phyloP scores from a whole-genome alignment of 2,888 invertebrate genomes.

The Chrysomela aeneicollis region DNA sequence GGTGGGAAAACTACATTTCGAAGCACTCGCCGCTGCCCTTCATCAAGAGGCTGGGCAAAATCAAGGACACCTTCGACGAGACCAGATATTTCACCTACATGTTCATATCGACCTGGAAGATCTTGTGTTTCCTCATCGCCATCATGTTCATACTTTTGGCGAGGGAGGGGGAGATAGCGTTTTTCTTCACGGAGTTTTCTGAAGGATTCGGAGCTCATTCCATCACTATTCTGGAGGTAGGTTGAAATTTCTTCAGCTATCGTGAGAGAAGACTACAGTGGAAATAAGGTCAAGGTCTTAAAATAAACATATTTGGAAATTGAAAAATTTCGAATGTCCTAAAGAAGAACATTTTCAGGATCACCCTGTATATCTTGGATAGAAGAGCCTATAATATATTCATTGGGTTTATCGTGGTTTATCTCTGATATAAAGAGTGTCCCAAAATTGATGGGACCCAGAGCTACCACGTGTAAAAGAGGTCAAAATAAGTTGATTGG shows the following conservation, averaged over 20 bases:
- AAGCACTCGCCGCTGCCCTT: conserved; percentile 82
- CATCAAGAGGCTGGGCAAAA: conserved; percentile 76
- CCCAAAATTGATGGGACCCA: no score
- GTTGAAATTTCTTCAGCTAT: neutral
- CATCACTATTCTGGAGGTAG: conserved; percentile 78
- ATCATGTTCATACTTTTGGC: conserved; percentile 77
- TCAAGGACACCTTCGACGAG: conserved; percentile 80
- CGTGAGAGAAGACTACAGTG: no score
- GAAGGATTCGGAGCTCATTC: conserved; percentile 80
- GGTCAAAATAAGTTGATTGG: no score
- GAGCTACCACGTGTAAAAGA: no score
- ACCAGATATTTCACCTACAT: conserved; percentile 91
- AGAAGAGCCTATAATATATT: no score
- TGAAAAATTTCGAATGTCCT: no score
- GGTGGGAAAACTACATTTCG: conserved; percentile 99
- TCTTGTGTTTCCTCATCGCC: conserved; percentile 78
- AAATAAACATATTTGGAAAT: no score
- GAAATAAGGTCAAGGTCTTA: no score
- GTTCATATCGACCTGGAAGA: conserved; percentile 92
- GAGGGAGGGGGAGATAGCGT: conserved; percentile 78
- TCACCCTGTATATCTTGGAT: no score
- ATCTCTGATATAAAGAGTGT: no score
- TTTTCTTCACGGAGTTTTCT: conserved; percentile 79
- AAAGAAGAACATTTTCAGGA: no score
- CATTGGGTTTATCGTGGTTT: no score